Evolutionary conservation across 2,888 invertebrate genomes (phyloP).

Genomic region (Bellardia bayeri): DNA sequence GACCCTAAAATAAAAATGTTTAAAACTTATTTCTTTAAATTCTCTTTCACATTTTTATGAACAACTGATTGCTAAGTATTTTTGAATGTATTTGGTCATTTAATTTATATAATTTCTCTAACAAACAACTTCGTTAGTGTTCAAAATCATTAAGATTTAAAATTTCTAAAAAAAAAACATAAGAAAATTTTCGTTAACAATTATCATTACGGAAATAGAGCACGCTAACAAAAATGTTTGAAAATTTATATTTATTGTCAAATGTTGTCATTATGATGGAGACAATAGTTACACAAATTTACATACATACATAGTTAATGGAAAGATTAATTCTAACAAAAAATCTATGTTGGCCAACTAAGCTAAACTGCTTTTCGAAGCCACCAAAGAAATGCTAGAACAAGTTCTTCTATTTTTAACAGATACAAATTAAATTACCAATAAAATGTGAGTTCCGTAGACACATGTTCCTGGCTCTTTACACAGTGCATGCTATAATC

Average conservation of each 20-base stretch:
- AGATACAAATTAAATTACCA: constrained; percentile 33
- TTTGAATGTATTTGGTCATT: too few species aligned
- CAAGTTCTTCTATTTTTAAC: constrained; percentile 25
- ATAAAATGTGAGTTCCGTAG: constrained; percentile 20
- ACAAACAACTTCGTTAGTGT: constrained; percentile 11
- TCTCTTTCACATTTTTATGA: too few species aligned
- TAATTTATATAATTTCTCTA: too few species aligned
- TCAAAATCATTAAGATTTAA: constrained; percentile 14
- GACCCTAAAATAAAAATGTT: too few species aligned
- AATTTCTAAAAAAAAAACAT: neutral
- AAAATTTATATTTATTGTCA: too few species aligned
- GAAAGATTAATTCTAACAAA: neutral
- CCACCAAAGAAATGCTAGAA: neutral
- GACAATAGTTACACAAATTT: constrained; percentile 14
- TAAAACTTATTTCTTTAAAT: too few species aligned
- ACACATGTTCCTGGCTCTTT: constrained; percentile 25
- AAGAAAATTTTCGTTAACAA: constrained; percentile 5
- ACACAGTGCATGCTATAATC: too few species aligned
- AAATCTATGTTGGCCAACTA: neutral
- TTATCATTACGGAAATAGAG: constrained; percentile 17
- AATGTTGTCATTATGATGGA: too few species aligned
- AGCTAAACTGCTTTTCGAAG: neutral
- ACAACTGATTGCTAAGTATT: too few species aligned
- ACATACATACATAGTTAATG: neutral
- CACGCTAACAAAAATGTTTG: neutral